Percentiles rank a stretch among this genome's conserved stretches.
phyloP scores from a whole-genome alignment of 37 sponge, comb jelly and placozoan genomes.

The Beroe forskalii region DNA sequence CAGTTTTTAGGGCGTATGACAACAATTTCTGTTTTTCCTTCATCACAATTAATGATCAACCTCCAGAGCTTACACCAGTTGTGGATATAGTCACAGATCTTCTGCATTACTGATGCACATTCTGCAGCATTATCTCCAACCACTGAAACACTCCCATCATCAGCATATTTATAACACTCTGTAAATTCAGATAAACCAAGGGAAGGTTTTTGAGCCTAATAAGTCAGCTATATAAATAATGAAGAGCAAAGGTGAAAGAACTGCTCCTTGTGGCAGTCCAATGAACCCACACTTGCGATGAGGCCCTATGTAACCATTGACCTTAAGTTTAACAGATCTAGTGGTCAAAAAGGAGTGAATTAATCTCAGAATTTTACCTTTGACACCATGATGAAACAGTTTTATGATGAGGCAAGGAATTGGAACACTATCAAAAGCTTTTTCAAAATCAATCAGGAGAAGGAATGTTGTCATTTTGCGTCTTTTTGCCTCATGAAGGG shows the following conservation, averaged over 20 bases:
- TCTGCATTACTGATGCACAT: background rate
- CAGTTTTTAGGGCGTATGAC: too few species aligned
- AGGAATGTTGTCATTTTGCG: too few species aligned
- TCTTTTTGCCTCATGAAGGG: too few species aligned
- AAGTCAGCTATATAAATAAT: background rate
- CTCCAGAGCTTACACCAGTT: background rate
- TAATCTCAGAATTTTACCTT: background rate
- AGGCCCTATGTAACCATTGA: background rate
- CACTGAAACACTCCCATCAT: background rate
- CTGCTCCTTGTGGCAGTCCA: background rate
- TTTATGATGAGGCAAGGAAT: background rate
- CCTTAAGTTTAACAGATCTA: background rate
- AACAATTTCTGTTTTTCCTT: too few species aligned
- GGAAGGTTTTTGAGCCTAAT: background rate
- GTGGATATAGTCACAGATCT: background rate
- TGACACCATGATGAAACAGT: background rate
- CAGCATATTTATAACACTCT: background rate
- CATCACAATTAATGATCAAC: background rate
- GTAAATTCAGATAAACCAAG: too few species aligned
- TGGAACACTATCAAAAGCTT: too few species aligned
- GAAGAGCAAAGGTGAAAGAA: background rate
- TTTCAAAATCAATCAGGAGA: too few species aligned
- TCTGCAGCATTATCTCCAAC: background rate
- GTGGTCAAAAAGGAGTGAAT: background rate
- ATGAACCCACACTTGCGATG: too few species aligned